phyloP scores from a whole-genome alignment of 2,113 vertebrate genomes.

The Bungarus multicinctus region DNA sequence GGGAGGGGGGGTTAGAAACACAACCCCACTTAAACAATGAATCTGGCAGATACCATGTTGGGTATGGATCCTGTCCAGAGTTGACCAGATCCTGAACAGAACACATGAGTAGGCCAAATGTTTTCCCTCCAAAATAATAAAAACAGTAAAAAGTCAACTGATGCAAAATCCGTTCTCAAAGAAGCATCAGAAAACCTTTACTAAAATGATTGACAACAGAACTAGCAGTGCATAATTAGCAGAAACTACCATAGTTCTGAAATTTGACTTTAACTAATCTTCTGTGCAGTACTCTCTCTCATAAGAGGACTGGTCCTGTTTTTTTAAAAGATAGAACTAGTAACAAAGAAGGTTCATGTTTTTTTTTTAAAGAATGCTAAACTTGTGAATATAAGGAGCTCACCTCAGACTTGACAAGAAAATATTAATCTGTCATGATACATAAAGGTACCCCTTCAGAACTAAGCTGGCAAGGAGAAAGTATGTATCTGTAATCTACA shows the following conservation, averaged over 20 bases:
- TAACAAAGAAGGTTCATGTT: not conserved
- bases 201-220: not conserved
- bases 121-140: not conserved
- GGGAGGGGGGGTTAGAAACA: too few relatives aligned
- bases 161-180: not conserved
- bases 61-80: too few relatives aligned
- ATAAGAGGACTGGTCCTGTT: not conserved
- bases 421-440: not conserved
- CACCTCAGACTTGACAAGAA: not conserved
- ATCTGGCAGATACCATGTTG: too few relatives aligned
- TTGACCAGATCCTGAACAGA: not conserved
- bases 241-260: not conserved
- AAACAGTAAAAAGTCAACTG: not conserved
- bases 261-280: not conserved
- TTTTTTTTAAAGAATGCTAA: not conserved
- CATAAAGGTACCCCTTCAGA: not conserved
- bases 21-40: too few relatives aligned
- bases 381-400: not conserved
- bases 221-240: not conserved
- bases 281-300: not conserved
- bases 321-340: not conserved
- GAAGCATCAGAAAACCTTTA: not conserved
- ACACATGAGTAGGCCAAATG: not conserved
- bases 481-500: not conserved
- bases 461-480: not conserved